phyloP scores from a whole-genome alignment of 2,797 vertebrate genomes.

The Hippocampus kuda region DNA sequence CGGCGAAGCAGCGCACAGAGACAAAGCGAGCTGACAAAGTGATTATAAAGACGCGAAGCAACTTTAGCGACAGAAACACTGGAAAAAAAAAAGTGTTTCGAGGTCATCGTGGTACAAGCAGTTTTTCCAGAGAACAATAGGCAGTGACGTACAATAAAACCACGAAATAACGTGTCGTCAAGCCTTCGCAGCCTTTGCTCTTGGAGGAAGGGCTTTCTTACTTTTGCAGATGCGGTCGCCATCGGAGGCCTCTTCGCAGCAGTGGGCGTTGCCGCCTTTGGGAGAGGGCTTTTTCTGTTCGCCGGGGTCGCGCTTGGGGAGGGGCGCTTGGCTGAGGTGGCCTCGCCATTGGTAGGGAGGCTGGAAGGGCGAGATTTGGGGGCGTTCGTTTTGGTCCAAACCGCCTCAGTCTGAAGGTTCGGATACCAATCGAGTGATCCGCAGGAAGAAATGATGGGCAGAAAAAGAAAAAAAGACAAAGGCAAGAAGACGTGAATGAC shows the following conservation, averaged over 20 bases:
- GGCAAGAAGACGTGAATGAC: neutral
- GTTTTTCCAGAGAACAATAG: neutral
- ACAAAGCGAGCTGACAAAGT: neutral
- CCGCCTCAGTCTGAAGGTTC: slow-evolving; percentile 67
- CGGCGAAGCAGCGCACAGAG: neutral
- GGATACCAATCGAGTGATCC: slow-evolving; percentile 27
- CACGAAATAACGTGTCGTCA: no score
- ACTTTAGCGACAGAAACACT: no score
- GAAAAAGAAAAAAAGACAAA: neutral
- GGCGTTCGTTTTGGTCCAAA: slow-evolving; percentile 73
- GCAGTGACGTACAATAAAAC: neutral
- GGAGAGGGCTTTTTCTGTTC: slow-evolving; percentile 77
- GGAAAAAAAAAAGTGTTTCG: no score
- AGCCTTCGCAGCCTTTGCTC: no score
- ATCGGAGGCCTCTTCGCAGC: slow-evolving; percentile 69
- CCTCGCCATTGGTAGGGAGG: slow-evolving; percentile 63
- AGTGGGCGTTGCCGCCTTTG: slow-evolving; percentile 65
- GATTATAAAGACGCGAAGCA: neutral
- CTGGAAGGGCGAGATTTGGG: slow-evolving; percentile 70
- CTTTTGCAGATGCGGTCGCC: slow-evolving; percentile 71
- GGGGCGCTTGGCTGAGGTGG: slow-evolving; percentile 70
- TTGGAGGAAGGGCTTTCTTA: slow-evolving; percentile 7
- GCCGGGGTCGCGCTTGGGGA: slow-evolving; percentile 60
- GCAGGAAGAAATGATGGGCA: slow-evolving; percentile 2
- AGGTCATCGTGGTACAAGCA: neutral